Conservation (phyloP, 2,888 invertebrate species). For the Pyralis farinalis region DNA sequence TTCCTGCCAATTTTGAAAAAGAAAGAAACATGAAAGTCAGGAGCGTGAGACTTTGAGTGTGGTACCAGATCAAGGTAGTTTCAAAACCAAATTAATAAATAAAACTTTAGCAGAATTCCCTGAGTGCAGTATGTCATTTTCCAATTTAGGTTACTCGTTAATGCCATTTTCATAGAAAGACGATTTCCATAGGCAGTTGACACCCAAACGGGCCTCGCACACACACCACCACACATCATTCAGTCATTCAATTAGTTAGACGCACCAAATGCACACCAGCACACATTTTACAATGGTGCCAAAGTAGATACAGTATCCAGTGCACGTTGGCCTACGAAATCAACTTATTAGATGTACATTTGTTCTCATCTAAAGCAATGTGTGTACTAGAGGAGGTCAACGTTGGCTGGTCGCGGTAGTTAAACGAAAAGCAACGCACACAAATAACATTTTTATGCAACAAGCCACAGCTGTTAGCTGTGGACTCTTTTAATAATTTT, state of each 20-base stretch:
- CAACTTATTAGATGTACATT: slow-evolving; percentile 3
- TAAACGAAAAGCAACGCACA: slow-evolving; percentile 12
- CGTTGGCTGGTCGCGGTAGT: not conserved
- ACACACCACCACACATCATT: slow-evolving; percentile 22
- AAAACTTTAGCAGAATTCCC: no score
- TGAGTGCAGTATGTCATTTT: no score
- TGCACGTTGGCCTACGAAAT: slow-evolving; percentile 17
- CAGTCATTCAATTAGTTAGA: slow-evolving; percentile 19
- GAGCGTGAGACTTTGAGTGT: no score
- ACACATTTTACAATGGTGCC: slow-evolving; percentile 25
- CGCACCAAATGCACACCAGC: slow-evolving; percentile 23
- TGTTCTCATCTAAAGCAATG: slow-evolving; percentile 12
- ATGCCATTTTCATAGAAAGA: slow-evolving; percentile 13
- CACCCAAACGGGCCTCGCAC: slow-evolving; percentile 31
- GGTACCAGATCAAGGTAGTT: no score
- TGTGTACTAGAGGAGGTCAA: slow-evolving; percentile 4
- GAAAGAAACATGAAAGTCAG: no score
- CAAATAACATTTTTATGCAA: slow-evolving; percentile 13
- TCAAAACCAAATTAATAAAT: no score
- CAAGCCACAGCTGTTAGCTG: slow-evolving; percentile 9
- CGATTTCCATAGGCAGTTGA: slow-evolving; percentile 21
- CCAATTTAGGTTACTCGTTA: no score
- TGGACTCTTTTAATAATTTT: slow-evolving; percentile 8
- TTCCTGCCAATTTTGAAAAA: no score
- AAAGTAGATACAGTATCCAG: slow-evolving; percentile 18